These are phyloP conservation scores for Agrotis ipsilon DNA, from an alignment of 2,888 invertebrate genomes.

Conservation along the genomic window DNA sequence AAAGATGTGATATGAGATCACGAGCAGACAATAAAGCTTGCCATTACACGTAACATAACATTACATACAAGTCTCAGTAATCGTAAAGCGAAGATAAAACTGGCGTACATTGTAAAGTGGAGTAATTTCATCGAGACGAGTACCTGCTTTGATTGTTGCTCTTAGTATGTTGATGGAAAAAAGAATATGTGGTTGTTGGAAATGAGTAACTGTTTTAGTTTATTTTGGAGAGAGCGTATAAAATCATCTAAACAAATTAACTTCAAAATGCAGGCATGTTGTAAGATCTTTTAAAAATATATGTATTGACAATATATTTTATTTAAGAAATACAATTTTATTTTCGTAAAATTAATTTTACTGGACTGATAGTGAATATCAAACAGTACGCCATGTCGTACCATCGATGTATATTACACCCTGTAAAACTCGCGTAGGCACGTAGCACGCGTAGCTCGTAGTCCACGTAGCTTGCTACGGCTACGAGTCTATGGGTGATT, in stretches of 20 bases:
- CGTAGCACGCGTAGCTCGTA: not conserved
- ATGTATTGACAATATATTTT: too few relatives aligned
- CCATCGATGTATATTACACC: too few relatives aligned
- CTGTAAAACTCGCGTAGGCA: not conserved
- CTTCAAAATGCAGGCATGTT: too few relatives aligned
- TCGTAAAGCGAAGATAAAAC: slow-evolving; percentile 47
- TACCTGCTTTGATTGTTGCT: slow-evolving; percentile 14
- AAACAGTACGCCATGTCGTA: too few relatives aligned
- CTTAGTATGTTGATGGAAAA: slow-evolving; percentile 21
- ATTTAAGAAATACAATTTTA: too few relatives aligned
- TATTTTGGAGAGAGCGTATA: not conserved
- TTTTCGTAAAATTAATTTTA: not conserved
- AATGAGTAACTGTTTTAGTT: not conserved
- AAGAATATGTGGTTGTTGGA: not conserved
- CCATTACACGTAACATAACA: slow-evolving; percentile 33
- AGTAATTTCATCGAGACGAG: slow-evolving; percentile 16
- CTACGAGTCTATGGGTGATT: not conserved
- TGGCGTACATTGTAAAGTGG: slow-evolving; percentile 16
- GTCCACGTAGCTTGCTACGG: not conserved
- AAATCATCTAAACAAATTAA: not conserved
- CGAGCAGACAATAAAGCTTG: slow-evolving; percentile 33
- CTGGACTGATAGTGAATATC: too few relatives aligned
- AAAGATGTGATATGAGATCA: slow-evolving; percentile 11
- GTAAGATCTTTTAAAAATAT: too few relatives aligned
- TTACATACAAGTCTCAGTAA: slow-evolving; percentile 24